phyloP scores from a whole-genome alignment of 2,797 vertebrate genomes.

The Mus spretus region DNA sequence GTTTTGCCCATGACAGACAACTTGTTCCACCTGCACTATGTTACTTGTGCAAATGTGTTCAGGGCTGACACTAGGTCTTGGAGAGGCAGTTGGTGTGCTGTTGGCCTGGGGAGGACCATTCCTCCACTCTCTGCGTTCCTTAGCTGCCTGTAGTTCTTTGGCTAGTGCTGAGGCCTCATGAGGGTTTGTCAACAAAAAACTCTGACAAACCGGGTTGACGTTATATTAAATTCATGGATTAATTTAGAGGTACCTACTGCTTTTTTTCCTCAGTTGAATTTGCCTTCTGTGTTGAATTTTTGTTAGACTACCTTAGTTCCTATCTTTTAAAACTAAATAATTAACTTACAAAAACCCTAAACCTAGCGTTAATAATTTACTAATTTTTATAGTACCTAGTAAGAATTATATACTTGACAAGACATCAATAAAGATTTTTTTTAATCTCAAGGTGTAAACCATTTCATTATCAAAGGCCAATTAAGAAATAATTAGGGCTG shows the following conservation, averaged over 20 bases:
- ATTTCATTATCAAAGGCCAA: slow-evolving; percentile 60
- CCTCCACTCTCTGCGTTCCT: background rate
- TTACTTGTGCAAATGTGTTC: background rate
- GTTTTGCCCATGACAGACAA: background rate
- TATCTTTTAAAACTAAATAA: slow-evolving; percentile 56
- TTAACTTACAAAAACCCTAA: background rate
- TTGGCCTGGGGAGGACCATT: too few species aligned
- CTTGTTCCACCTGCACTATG: background rate
- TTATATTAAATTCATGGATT: background rate
- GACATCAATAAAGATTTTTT: slow-evolving; percentile 43
- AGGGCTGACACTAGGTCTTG: background rate
- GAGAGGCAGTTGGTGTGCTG: too few species aligned
- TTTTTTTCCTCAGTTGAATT: background rate
- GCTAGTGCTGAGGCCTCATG: background rate
- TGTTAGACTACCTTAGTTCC: slow-evolving; percentile 29
- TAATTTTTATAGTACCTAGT: slow-evolving; percentile 28
- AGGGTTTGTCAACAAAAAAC: slow-evolving; percentile 36
- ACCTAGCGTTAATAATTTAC: slow-evolving; percentile 24
- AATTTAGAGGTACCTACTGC: slow-evolving; percentile 17
- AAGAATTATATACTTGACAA: slow-evolving; percentile 55
- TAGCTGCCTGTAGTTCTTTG: background rate
- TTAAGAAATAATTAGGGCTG: slow-evolving; percentile 4
- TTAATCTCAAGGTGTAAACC: slow-evolving; percentile 9
- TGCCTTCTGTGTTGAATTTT: slow-evolving; percentile 45
- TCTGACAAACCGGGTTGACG: slow-evolving; percentile 7